These are phyloP conservation scores for Ceratitis capitata DNA, from an alignment of 1,140 invertebrate genomes.

Conservation along the genomic window DNA sequence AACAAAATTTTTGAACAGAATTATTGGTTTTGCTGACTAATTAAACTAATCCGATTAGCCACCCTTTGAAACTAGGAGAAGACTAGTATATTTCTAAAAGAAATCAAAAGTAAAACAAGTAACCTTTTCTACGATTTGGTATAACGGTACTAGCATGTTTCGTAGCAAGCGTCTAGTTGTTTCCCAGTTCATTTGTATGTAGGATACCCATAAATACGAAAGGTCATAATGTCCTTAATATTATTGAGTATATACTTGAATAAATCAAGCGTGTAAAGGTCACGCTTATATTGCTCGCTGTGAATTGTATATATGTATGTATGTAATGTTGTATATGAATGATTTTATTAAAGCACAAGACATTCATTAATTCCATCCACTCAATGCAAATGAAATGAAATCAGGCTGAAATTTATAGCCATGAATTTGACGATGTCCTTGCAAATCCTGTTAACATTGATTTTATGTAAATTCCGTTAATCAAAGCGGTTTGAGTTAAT, in stretches of 20 bases:
- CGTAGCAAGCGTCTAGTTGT: too few relatives aligned
- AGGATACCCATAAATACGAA: too few relatives aligned
- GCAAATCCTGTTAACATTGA: neutral
- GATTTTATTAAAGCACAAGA: neutral
- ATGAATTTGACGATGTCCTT: neutral
- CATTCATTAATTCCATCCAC: neutral
- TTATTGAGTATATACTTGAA: neutral
- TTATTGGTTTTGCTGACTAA: too few relatives aligned
- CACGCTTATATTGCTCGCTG: neutral
- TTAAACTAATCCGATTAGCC: too few relatives aligned
- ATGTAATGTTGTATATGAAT: neutral
- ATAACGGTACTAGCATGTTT: too few relatives aligned
- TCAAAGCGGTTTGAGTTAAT: neutral
- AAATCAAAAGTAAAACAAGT: too few relatives aligned
- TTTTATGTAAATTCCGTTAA: neutral
- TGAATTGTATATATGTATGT: neutral
- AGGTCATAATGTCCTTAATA: neutral
- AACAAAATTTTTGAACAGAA: too few relatives aligned
- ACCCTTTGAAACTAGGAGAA: too few relatives aligned
- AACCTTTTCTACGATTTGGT: too few relatives aligned
- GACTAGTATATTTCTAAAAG: too few relatives aligned
- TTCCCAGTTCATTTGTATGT: too few relatives aligned
- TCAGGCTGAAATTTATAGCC: neutral
- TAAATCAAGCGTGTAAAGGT: neutral
- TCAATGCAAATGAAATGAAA: neutral